Conservation (phyloP, 2,113 vertebrate genomes). For the Asarcornis scutulata region DNA sequence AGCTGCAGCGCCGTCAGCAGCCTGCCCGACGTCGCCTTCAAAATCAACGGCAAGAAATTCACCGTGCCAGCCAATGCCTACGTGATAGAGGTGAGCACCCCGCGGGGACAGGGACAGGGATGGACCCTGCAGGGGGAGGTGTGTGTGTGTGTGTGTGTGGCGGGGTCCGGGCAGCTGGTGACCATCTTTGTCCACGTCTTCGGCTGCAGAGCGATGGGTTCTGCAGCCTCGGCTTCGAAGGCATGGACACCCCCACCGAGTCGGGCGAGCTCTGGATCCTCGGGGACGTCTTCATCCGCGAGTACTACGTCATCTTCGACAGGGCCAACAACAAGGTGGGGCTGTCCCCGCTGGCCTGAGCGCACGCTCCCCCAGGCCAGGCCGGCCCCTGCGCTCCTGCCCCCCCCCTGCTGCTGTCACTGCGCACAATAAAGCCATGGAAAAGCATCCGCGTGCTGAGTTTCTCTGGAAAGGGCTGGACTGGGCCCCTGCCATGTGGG, state of each 20-base stretch:
- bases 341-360: neutral
- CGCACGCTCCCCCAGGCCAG: neutral
- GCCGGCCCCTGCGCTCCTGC: rapidly evolving
- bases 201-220: neutral
- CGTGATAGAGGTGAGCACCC: neutral
- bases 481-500: neutral
- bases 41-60: neutral
- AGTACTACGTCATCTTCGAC: slow-evolving; percentile 51
- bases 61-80: neutral
- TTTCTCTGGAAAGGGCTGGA: neutral
- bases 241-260: neutral
- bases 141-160: neutral
- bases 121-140: neutral
- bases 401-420: neutral
- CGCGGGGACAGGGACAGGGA: rapidly evolving
- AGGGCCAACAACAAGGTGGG: slow-evolving; percentile 30
- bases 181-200: neutral
- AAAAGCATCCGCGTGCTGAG: neutral
- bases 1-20: rapidly evolving
- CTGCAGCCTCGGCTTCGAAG: neutral
- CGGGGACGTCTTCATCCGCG: slow-evolving; percentile 51
- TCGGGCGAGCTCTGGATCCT: slow-evolving; percentile 46
- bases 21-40: neutral
- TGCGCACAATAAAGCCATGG: neutral
- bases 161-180: neutral